Evolutionary conservation across 92 coral and sea anemone species (phyloP).

Genomic region (Bergia sp.): DNA sequence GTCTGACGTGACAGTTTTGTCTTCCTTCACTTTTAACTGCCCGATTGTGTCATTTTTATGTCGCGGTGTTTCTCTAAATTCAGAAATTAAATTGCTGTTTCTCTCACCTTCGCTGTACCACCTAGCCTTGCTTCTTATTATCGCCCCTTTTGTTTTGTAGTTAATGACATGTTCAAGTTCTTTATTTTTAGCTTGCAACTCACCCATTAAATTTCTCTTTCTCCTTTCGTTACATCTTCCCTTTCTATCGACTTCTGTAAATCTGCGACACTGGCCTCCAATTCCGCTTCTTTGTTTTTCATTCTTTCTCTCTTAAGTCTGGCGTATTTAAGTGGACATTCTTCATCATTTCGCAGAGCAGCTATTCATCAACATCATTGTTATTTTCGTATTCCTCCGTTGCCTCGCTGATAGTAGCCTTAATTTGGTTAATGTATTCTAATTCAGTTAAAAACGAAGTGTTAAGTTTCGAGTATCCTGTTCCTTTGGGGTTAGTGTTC

Average conservation of each 20-base stretch:
- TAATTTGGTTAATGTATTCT: background rate
- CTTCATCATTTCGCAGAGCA: conserved; percentile 35
- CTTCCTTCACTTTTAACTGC: background rate
- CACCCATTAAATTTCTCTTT: background rate
- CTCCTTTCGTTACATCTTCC: too few species aligned
- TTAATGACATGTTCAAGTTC: background rate
- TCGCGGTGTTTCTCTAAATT: conserved; percentile 22
- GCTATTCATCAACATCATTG: background rate
- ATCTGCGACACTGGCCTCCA: background rate
- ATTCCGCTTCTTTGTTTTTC: conserved; percentile 11
- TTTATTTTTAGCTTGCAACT: background rate
- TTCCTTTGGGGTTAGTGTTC: background rate
- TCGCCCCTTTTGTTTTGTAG: conserved; percentile 37
- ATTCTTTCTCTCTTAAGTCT: conserved; percentile 14
- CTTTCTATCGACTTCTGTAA: background rate
- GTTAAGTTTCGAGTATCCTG: background rate
- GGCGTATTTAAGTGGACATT: conserved; percentile 14
- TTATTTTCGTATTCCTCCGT: background rate
- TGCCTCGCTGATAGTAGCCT: background rate
- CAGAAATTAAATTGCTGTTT: conserved; percentile 27
- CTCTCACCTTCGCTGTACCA: conserved; percentile 54
- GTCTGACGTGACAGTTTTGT: conserved; percentile 1
- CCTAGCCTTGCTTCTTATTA: conserved; percentile 36
- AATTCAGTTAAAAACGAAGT: background rate
- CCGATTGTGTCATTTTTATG: background rate